Base-by-base conservation (phyloP, 23 tunicate species). In the Botrylloides violaceus region DNA sequence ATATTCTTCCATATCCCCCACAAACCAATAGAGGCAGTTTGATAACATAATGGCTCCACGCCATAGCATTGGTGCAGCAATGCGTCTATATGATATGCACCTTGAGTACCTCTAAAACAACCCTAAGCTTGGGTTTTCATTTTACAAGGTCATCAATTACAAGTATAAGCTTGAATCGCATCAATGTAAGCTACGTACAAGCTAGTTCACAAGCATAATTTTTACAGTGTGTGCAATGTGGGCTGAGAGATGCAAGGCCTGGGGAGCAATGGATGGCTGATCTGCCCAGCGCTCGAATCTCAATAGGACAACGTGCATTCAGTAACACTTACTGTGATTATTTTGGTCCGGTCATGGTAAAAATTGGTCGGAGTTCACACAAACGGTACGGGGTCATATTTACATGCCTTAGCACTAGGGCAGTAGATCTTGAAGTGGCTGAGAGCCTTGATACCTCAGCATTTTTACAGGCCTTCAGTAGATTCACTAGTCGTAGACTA, bases 221-320 rank as follows among this genome's bases (percentile, higher is more conserved):
- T n/a, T n/a, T n/a, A n/a, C n/a, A n/a, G n/a, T 77, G 81, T 31
- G 28, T 24, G 3, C 25, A 18, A 26, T 77, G 81, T 43, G 35
- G 74, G 24, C 35, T 64, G 60, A 64, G 74, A 61, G 47, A 66
- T 28, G 81, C 81, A 7, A 77, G 65, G 61, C 26, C 61, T 4
- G 81, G 81, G 20, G 76, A 66, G 61, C 81, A 77, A 68, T 20
- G 38, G 28, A 77, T 77, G 81, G 75, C 76, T 20, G 61, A 60
- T 9, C 47, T 77, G 37, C 81, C 76, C 23, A 26, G 39, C 5
- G 36, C 15, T 4, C 43, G 81, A 68, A 75, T 77, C 34, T 64
- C 81, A 3, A 74, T 75, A 4, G 61, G 22, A 31, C 81, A 12
- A n/a, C n/a, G n/a, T n/a, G n/a, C n/a, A n/a, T 77, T 77, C 35